Conservation (phyloP, 1,140 invertebrate genomes). For the Cephus cinctus region DNA sequence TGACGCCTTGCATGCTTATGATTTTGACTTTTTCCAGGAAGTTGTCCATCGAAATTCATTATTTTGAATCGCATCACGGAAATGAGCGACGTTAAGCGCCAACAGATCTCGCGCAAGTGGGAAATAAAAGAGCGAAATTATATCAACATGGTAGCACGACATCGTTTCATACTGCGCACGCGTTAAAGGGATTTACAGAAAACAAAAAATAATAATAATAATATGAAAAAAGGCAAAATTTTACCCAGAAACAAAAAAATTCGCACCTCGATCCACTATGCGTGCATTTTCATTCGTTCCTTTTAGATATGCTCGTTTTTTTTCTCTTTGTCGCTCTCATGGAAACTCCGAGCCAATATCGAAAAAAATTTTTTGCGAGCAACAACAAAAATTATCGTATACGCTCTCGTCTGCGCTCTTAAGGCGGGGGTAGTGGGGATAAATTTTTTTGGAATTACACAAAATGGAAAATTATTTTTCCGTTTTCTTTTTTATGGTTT, state of each 20-base stretch:
- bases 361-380: background rate
- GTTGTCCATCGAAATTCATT: slow-evolving; percentile 43
- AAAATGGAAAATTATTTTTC: too few species aligned
- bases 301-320: too few species aligned
- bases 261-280: background rate
- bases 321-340: background rate
- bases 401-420: too few species aligned
- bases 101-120: slow-evolving; percentile 50
- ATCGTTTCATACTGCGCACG: background rate
- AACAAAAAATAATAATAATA: too few species aligned
- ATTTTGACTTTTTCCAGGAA: slow-evolving; percentile 49
- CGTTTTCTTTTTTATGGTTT: too few species aligned
- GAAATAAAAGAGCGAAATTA: slow-evolving; percentile 35
- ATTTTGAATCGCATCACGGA: slow-evolving; percentile 45
- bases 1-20: slow-evolving; percentile 17
- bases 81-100: slow-evolving; percentile 47
- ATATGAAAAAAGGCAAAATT: too few species aligned
- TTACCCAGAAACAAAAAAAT: background rate
- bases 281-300: too few species aligned
- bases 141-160: background rate
- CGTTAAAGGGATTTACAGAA: too few species aligned
- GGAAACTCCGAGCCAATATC: background rate
- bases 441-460: too few species aligned
- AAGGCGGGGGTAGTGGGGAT: too few species aligned
- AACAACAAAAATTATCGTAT: too few species aligned